Base-by-base conservation (phyloP, 2,113 vertebrate species). In the Trochalopteron elliotii region DNA sequence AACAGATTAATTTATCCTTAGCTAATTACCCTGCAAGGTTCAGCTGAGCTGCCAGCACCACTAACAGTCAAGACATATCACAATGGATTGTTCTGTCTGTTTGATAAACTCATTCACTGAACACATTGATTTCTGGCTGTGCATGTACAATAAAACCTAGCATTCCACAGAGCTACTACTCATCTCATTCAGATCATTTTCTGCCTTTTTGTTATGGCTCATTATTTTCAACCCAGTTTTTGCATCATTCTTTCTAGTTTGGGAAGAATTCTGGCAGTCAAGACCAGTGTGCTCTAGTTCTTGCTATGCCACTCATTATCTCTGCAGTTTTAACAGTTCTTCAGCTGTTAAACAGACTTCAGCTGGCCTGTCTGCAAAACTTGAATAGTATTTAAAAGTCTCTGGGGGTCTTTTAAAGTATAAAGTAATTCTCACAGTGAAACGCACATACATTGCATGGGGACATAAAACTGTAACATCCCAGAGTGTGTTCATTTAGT, bases 1-100 rank as follows among this genome's bases (percentile, higher is more conserved):
- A 83, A 81, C 53, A 94, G 94, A 95, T 96, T 94, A 96, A 94
- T 97, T 95, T 94, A 85, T 85, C 79, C 68, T 93, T 69, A 93
- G 78, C 81, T 96, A 97, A 97, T 97, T 97, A 93, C 60, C 40
- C 68, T 3, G 2, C 78, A 87, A 95, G 90, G 61, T 87, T 97
- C 90, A 93, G 55, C 77, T 93, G 90, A 95, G 31, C 87, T 95
- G 92, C 69, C 94, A 95, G 80, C 80, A 83, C 39, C 23, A 78
- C 74, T 96, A 95, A 96, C 71, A 93, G 64, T 94, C 85, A 95
- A 94, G 90, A 68, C 61, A 35, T 79, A 84, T 47, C 56, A 96
- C 87, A 93, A 89, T 89, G 70, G 89, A 95, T 92, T 90, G 72
- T 64, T 96, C 84, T 95, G 92, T 81, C 87, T 84, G 44, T 80